A percentile compares a stretch with the other conserved stretches of the same genome.
These are phyloP conservation scores for Megalopta genalis DNA, from an alignment of 1,140 invertebrate genomes.

Conservation along the genomic window DNA sequence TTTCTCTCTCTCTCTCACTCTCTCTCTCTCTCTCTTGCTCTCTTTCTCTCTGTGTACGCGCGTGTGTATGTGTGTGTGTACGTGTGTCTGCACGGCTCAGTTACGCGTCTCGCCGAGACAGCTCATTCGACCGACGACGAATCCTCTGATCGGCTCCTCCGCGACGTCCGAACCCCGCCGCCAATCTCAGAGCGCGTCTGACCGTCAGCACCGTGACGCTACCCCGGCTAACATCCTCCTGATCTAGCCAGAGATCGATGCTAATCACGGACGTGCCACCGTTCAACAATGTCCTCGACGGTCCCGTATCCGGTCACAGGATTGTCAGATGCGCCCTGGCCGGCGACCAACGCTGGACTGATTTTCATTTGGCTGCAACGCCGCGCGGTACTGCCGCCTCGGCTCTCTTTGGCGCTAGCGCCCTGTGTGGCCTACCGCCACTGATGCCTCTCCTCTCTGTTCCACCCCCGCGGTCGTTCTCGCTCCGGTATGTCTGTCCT, in stretches of 20 bases:
- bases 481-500: not conserved
- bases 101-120: conserved; percentile 31
- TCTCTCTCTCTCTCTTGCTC: too few species aligned
- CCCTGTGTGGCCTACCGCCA: conserved; percentile 57
- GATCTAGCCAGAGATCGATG: not conserved
- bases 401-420: conserved; percentile 63
- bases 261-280: conserved; percentile 18
- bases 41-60: too few species aligned
- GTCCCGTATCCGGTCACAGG: conserved; percentile 32
- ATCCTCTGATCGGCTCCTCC: not conserved
- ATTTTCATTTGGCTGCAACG: conserved; percentile 77
- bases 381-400: conserved; percentile 62
- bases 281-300: conserved; percentile 18
- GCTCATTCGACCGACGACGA: conserved; percentile 22
- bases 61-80: too few species aligned
- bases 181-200: conserved; percentile 42
- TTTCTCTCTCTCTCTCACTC: too few species aligned
- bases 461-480: not conserved
- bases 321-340: conserved; percentile 69
- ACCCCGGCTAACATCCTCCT: conserved; percentile 22
- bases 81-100: conserved; percentile 15
- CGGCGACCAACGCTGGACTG: conserved; percentile 78
- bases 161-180: conserved; percentile 25
- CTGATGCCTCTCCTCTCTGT: conserved; percentile 28
- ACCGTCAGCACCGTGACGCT: conserved; percentile 39